Base-by-base conservation (phyloP, 2,888 invertebrate species). In the Nemurella pictetii region DNA sequence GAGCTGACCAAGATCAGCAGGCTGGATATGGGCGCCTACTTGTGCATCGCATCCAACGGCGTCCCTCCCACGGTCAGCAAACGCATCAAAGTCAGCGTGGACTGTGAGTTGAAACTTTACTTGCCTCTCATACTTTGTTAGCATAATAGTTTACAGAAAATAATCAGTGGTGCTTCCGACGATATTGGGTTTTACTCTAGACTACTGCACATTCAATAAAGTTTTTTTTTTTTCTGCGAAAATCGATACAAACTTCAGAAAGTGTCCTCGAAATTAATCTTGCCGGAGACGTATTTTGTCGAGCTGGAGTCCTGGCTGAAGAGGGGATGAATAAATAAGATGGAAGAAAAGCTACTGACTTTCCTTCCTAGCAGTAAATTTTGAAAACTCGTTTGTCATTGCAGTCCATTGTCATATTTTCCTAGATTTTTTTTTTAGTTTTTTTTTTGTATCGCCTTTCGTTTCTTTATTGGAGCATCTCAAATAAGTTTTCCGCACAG, bases 51-150 rank as follows among this genome's bases (percentile, higher is more conserved):
- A 84, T 95, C 95, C 89, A 97, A 97, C 89, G 96, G 96, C 20
- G 95, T 97, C 25, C 97, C 97, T 0, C 97, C 97, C 5, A 95
- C 96, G 55, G 97, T 97, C 86, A 97, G 96, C 89, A 97, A 97
- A 91, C 93, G 96, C 89, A 97, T 97, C 89, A 96, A 96, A 94
- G 96, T 97, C 89, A 96, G 96, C 92, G 97, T 97, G 74, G 97
- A 97, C 91, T 97, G 97, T 97, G 92, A 97, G 97, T 96, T 20
- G 20, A 20, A 12, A 55, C 20, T 55, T 12, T 20, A 55, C n/a
- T 83, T 73, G 73, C 25, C 15, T 73, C 73, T 20, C 3, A 28
- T 75, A 25, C 75, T 26, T 9, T 4, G 12, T 36, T 26, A 80
- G 83, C 25, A 26, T 55, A 26, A 80, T 84, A 85, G 9, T 86